Conservation (phyloP, 37 sponge, comb jelly and placozoan species). For the Cladorhizidae sp. region DNA sequence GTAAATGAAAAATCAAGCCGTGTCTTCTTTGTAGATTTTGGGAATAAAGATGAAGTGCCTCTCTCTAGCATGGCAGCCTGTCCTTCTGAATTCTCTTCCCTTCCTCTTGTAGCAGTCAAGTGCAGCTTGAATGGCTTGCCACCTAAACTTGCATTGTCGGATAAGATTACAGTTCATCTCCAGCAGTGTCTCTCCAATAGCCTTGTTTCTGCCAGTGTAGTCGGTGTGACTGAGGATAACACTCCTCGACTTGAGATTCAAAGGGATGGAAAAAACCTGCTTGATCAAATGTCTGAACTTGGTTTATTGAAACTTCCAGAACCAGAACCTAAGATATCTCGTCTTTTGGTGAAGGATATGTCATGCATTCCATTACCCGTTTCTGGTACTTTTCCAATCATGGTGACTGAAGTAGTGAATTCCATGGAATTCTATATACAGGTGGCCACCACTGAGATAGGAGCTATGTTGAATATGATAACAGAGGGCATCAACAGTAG, state of each 20-base stretch:
- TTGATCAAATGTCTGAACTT: not conserved
- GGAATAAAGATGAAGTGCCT: slow-evolving; percentile 54
- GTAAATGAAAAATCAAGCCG: not conserved
- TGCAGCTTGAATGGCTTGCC: slow-evolving; percentile 17
- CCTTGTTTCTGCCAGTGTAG: too few species aligned
- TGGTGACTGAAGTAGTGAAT: not conserved
- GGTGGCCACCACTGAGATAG: not conserved
- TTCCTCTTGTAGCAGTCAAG: slow-evolving; percentile 18
- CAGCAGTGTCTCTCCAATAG: too few species aligned
- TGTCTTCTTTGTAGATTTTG: slow-evolving; percentile 69
- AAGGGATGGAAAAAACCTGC: not conserved
- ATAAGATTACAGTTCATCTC: too few species aligned
- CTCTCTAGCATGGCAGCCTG: slow-evolving; percentile 13
- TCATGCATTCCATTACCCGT: not conserved
- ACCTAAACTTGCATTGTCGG: too few species aligned
- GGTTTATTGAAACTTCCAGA: not conserved
- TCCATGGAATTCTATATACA: not conserved
- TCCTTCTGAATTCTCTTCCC: slow-evolving; percentile 18
- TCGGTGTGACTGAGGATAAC: too few species aligned
- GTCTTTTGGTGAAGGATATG: not conserved
- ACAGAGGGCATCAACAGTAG: not conserved
- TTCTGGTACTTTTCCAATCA: not conserved
- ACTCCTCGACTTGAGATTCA: not conserved
- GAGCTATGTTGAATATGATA: not conserved
- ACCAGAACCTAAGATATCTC: not conserved